Evolutionary conservation across 2,888 invertebrate genomes (phyloP), one percentile per base, ranked within the genome.

Genomic region (Agriopis aurantiaria): DNA sequence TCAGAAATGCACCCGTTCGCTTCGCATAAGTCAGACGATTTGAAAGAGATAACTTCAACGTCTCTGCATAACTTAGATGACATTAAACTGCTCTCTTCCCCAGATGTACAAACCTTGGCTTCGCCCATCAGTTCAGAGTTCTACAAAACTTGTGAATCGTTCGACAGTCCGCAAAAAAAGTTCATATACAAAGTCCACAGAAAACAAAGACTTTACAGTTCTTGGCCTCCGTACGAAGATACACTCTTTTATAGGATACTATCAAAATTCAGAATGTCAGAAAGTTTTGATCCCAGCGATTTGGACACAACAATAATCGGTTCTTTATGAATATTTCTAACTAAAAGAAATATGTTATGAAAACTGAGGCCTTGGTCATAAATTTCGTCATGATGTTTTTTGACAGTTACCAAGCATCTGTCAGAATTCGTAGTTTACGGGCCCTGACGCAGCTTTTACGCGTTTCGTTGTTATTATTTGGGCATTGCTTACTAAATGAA

Each of bases 211-310:
- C 66, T 84, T n/a, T 85, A 88, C 43, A 79, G 85, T 0, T 91
- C 90, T 4, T 94, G 94, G 94, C 94, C 94, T 0, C 93, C 94
- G 0, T 91, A 85, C 40, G 93, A 94, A 62, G 86, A 92, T 11
- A 87, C 92, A 0, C 17, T 93, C 12, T 92, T 92, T 72, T 94
- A 92, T 65, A 88, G 83, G 45, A 87, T 94, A 2, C 84, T 93
- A 12, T 90, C 93, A 0, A 88, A 92, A 66, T 94, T 93, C 73
- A 85, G 92, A 60, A 89, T 92, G 88, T 91, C 93, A 0, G 91
- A 93, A 14, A 95, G 94, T 72, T 93, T 94, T 56, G 93, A 94
- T 81, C 84, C 89, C 0, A 92, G 85, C 56, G 89, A 91, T 68
- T 74, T 92, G 6, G 89, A 88, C 3, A 68, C 77, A 8, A 73